phyloP scores from a whole-genome alignment of 2,113 vertebrate species.

The Oncorhynchus gorbuscha region DNA sequence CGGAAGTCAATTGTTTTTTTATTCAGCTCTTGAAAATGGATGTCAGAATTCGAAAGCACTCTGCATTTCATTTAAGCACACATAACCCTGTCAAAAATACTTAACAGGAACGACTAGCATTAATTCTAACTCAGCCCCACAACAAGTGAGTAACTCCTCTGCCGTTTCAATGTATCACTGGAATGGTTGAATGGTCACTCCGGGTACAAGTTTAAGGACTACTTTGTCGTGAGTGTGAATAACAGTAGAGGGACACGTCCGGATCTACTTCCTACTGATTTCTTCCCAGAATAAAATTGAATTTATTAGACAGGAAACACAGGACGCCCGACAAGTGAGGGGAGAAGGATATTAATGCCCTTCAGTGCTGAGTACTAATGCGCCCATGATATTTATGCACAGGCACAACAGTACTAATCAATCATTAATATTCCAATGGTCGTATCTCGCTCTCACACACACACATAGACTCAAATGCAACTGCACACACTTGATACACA shows the following conservation, averaged over 20 bases:
- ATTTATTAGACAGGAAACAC: neutral
- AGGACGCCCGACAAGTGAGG: neutral
- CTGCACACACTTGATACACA: neutral
- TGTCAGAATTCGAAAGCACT: neutral
- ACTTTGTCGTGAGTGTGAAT: neutral
- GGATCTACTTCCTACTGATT: neutral
- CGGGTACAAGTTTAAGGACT: neutral
- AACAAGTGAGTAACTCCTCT: neutral
- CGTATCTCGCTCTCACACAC: constrained; percentile 10
- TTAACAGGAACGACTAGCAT: too few species aligned
- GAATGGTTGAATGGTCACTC: neutral
- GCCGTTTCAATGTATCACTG: neutral
- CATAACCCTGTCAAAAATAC: neutral
- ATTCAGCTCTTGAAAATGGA: neutral
- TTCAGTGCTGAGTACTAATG: constrained; percentile 28
- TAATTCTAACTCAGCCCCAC: neutral
- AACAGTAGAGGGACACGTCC: neutral
- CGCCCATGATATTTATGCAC: constrained; percentile 54
- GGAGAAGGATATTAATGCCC: constrained; percentile 18
- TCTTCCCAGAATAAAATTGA: neutral
- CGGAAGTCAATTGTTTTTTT: neutral
- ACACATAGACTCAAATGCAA: constrained; percentile 10
- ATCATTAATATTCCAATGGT: constrained; percentile 64
- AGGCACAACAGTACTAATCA: constrained; percentile 54
- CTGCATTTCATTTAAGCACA: neutral